phyloP scores from a whole-genome alignment of 35 echinoderm and acorn worm genomes.

The Ophioderma brevispina region DNA sequence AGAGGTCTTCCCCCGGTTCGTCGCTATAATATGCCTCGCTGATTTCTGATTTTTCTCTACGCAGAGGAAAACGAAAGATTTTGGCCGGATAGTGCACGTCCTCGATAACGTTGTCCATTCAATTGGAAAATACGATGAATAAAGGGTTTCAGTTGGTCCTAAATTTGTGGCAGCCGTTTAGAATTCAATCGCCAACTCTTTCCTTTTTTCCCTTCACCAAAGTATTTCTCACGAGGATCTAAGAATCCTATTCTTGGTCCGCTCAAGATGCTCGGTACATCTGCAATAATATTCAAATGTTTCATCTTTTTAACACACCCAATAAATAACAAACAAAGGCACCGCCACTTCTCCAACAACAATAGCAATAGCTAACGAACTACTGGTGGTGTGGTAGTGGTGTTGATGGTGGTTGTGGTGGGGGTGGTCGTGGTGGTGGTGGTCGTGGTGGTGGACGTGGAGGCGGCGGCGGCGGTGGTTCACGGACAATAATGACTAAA shows the following conservation, averaged over 20 bases:
- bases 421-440: too few species aligned
- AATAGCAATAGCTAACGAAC: too few species aligned
- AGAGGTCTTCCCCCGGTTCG: slow-evolving; percentile 6
- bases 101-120: not conserved
- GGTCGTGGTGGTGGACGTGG: too few species aligned
- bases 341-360: too few species aligned
- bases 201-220: slow-evolving; percentile 10
- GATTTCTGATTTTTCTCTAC: not conserved
- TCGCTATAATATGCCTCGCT: not conserved
- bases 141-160: slow-evolving; percentile 16
- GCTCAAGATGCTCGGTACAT: slow-evolving; percentile 21
- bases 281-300: not conserved
- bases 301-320: too few species aligned
- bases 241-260: slow-evolving; percentile 9
- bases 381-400: too few species aligned
- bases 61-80: slow-evolving; percentile 23
- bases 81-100: not conserved
- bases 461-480: too few species aligned
- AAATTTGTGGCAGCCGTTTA: not conserved
- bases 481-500: too few species aligned
- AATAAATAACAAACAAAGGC: too few species aligned
- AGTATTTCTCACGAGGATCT: slow-evolving; percentile 17
- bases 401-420: too few species aligned
- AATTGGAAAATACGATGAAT: not conserved
- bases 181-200: slow-evolving; percentile 21